Base-by-base conservation (phyloP, 2,113 vertebrate genomes). In the Choloepus hoffmanni region DNA sequence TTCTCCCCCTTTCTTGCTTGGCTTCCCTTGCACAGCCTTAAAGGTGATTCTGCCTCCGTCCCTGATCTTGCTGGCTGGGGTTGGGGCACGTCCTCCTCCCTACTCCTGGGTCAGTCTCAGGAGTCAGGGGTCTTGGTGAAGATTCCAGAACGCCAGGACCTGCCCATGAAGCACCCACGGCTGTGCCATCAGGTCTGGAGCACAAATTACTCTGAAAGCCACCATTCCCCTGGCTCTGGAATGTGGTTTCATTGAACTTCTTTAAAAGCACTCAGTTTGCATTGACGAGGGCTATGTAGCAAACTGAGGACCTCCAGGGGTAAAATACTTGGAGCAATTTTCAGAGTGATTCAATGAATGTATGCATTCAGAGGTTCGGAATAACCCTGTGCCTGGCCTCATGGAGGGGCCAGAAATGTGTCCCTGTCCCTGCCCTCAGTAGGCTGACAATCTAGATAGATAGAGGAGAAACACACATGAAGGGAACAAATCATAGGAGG, bases 31-130 rank as follows among this genome's bases (percentile, higher is more conserved):
- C 7, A 21, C 18, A 55, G 24, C 21, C n/a, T 45, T 21, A 28
- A 23, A 43, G 45, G 30, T 48, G 28, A 28, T 7, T 1, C 30
- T 24, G 48, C 62, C 48, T 85, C 8, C 7, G 7, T 45, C 30
- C 78, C 58, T 26, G 36, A 65, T 50, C 18, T 70, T 45, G 24
- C 28, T 24, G 1, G 24, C 28, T 74, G 28, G n/a, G 2, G 5
- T 24, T 21, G 12, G 30, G 16, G 14, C 19, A 14, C 30, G 0
- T 14, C 9, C 12, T 12, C 16, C 19, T 68, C 2, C 0, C 1
- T 13, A n/a, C 5, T n/a, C 13, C 26, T 45, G 78, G 7, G 21
- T 60, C n/a, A 72, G 40, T 55, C 36, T 63, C 24, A 55, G n/a
- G 2, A 26, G 50, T 7, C 36, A 33, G 2, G 18, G 21, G 2